Conservation (phyloP, 2,888 invertebrate genomes). For the Polyploca ridens region DNA sequence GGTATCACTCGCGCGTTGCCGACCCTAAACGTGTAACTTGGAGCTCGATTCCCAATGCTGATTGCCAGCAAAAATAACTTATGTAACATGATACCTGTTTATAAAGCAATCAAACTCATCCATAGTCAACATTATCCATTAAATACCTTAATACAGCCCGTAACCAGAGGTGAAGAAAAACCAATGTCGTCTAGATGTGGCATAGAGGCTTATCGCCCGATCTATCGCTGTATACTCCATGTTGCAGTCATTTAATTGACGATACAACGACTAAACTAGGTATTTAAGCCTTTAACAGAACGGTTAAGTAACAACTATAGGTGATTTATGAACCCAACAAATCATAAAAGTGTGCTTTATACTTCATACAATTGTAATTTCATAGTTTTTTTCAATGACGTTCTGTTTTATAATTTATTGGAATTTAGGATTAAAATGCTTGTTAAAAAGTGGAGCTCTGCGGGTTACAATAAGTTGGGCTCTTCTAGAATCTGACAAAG, state of each 20-base stretch:
- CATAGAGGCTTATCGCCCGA: conserved; percentile 4
- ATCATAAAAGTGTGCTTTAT: conserved; percentile 1
- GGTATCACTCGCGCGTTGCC: no score
- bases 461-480: no score
- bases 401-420: not conserved
- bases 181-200: not conserved
- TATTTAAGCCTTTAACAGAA: conserved; percentile 5
- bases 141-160: conserved; percentile 12
- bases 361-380: not conserved
- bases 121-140: conserved; percentile 10
- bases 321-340: conserved; percentile 2
- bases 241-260: conserved; percentile 9
- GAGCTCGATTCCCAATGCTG: not conserved
- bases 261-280: not conserved
- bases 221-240: conserved; percentile 8
- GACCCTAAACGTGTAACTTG: no score
- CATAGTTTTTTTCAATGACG: not conserved
- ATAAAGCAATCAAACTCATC: conserved; percentile 12
- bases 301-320: not conserved
- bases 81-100: conserved; percentile 4
- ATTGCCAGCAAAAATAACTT: not conserved
- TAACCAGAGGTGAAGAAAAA: conserved; percentile 8
- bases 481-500: no score
- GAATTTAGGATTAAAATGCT: no score
- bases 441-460: no score